Evolutionary conservation across 2,888 invertebrate genomes (phyloP).

Genomic region (Protodeltote pygarga): DNA sequence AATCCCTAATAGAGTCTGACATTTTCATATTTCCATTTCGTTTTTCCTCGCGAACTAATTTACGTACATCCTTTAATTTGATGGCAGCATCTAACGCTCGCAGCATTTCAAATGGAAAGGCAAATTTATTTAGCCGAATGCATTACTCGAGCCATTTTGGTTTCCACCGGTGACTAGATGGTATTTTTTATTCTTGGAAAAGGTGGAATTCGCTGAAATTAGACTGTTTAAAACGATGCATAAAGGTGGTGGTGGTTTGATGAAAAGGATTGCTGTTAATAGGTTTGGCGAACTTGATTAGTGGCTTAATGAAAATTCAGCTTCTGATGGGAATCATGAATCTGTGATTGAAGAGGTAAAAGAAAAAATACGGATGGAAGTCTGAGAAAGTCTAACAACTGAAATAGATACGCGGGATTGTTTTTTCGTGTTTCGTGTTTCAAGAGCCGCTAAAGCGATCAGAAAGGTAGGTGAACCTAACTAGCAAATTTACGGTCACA

Average conservation of each 20-base stretch:
- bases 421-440: no score
- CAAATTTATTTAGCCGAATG: constrained; percentile 54
- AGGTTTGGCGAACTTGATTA: constrained; percentile 13
- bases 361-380: neutral
- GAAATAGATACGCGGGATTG: no score
- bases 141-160: constrained; percentile 54
- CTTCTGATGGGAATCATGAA: no score
- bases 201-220: constrained; percentile 10
- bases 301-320: no score
- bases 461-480: neutral
- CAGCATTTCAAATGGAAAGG: constrained; percentile 45
- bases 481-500: no score
- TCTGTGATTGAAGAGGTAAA: constrained; percentile 1
- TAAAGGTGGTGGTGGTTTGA: no score
- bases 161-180: constrained; percentile 28
- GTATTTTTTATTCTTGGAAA: constrained; percentile 17
- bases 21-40: constrained; percentile 47
- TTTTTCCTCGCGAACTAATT: constrained; percentile 48
- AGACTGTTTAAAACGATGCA: constrained; percentile 1
- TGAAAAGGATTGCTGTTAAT: constrained; percentile 8
- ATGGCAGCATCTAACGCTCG: constrained; percentile 37
- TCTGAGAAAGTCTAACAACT: no score
- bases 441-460: no score
- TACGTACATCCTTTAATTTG: constrained; percentile 48
- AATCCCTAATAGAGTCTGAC: constrained; percentile 45